Evolutionary conservation across 92 coral and sea anemone species (phyloP).

Genomic region (Heliopora coerulea): DNA sequence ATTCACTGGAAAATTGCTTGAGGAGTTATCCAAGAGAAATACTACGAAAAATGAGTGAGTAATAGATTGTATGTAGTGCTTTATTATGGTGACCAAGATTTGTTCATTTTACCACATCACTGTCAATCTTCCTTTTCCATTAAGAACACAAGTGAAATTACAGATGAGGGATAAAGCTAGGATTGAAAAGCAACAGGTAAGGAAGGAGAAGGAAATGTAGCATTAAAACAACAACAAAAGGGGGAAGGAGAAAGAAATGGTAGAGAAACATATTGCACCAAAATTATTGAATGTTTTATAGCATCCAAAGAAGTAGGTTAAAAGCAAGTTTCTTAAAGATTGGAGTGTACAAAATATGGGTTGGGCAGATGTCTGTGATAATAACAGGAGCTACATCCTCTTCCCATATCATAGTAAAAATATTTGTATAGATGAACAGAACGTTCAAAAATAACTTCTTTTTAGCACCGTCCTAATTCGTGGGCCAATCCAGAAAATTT

Average conservation of each 20-base stretch:
- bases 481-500: constrained; percentile 95
- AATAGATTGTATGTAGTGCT: background rate
- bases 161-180: constrained; percentile 19
- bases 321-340: too few relatives aligned
- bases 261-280: too few relatives aligned
- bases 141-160: constrained; percentile 4
- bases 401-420: too few relatives aligned
- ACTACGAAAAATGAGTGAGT: constrained; percentile 23
- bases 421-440: too few relatives aligned
- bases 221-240: background rate
- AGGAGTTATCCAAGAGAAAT: constrained; percentile 14
- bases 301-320: too few relatives aligned
- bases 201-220: background rate
- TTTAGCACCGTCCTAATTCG: constrained; percentile 86
- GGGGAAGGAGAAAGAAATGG: too few relatives aligned
- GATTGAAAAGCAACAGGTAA: constrained; percentile 24
- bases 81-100: background rate
- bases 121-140: background rate
- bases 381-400: too few relatives aligned
- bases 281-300: too few relatives aligned
- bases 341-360: too few relatives aligned
- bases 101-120: too few relatives aligned
- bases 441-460: background rate
- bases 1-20: constrained; percentile 19
- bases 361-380: too few relatives aligned